Evolutionary conservation across 2,797 vertebrate species (phyloP).

Genomic region (Pseudochaenichthys georgianus): DNA sequence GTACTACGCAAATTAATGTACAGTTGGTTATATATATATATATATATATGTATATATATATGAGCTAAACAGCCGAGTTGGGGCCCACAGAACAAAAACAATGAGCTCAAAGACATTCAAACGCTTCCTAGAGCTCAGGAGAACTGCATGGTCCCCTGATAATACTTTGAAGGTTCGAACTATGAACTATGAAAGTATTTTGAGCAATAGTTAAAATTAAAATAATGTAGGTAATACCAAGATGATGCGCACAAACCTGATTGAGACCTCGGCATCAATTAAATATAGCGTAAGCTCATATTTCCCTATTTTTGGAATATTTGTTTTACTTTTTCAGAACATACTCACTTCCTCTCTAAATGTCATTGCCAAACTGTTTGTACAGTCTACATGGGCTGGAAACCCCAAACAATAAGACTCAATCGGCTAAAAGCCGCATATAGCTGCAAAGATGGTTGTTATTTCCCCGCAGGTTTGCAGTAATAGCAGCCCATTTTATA

Average conservation of each 20-base stretch:
- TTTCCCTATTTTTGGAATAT: not conserved
- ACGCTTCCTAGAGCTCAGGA: no score
- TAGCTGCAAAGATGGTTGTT: slow-evolving; percentile 1
- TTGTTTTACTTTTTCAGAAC: not conserved
- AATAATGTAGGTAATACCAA: not conserved
- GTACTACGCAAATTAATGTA: no score
- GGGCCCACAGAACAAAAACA: no score
- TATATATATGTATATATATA: no score
- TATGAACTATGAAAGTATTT: no score
- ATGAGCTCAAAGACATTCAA: no score
- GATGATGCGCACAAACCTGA: not conserved
- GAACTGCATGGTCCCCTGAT: no score
- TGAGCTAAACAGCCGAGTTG: no score
- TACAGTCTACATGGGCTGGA: not conserved
- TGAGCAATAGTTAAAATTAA: no score
- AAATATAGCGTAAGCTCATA: not conserved
- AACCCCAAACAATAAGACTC: slow-evolving; percentile 8
- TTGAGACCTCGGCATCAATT: not conserved
- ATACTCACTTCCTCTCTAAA: not conserved
- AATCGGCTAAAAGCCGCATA: slow-evolving; percentile 7
- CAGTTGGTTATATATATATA: no score
- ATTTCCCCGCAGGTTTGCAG: slow-evolving; percentile 13
- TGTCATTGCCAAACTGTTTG: not conserved
- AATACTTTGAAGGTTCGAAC: no score
- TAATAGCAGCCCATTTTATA: not conserved